Conservation (phyloP, 2,113 vertebrate species). For the Chloropsis cyanopogon region DNA sequence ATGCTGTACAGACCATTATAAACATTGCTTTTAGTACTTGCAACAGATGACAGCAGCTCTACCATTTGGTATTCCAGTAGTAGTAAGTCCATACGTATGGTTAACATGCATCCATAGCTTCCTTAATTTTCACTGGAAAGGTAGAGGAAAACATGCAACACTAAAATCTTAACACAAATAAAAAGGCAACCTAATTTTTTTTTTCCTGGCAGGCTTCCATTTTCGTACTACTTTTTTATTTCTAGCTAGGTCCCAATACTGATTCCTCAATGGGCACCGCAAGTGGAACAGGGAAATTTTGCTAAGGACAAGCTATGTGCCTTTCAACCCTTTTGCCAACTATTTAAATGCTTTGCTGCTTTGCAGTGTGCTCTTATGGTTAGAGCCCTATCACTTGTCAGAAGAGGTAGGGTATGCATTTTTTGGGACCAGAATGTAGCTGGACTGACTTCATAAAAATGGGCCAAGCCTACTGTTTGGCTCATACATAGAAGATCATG, state of each 20-base stretch:
- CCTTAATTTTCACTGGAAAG: slow-evolving; percentile 45
- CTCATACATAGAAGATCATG: background rate
- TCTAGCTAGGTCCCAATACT: slow-evolving; percentile 20
- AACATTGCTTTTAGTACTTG: slow-evolving; percentile 49
- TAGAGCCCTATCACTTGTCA: background rate
- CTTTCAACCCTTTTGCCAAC: slow-evolving; percentile 65
- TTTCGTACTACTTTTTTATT: slow-evolving; percentile 55
- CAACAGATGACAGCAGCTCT: slow-evolving; percentile 41
- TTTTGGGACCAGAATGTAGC: background rate
- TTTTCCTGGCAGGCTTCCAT: slow-evolving; percentile 23
- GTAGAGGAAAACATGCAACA: background rate
- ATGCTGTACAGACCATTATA: slow-evolving; percentile 47
- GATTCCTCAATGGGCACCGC: slow-evolving; percentile 2
- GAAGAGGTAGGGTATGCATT: background rate
- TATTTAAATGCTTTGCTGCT: slow-evolving; percentile 30
- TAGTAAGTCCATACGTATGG: background rate
- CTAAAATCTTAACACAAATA: background rate
- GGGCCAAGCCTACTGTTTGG: background rate
- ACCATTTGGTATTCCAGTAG: slow-evolving; percentile 45
- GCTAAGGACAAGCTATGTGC: slow-evolving; percentile 70
- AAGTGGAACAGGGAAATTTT: slow-evolving; percentile 36
- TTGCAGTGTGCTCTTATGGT: background rate
- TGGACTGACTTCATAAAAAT: background rate
- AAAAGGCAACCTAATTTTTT: background rate
- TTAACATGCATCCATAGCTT: slow-evolving; percentile 45